Evolutionary conservation across 1,140 invertebrate genomes (phyloP).

Genomic region (Pachypeltis micranthus): DNA sequence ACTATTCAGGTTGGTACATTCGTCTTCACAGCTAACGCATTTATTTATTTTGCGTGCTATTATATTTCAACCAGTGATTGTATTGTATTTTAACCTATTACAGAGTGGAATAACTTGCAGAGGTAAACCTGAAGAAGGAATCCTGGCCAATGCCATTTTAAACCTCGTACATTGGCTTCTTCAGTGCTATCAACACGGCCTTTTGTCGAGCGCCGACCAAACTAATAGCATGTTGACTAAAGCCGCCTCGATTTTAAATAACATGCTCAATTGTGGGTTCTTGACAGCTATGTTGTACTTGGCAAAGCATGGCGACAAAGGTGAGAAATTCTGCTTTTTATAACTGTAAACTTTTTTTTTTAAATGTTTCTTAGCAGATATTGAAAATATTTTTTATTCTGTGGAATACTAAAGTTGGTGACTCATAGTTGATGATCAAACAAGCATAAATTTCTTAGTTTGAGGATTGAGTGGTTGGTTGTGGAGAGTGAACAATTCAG

Average conservation of each 20-base stretch:
- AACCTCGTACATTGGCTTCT: conserved; percentile 69
- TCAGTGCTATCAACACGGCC: conserved; percentile 56
- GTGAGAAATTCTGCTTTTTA: conserved; percentile 26
- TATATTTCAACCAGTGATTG: too few species aligned
- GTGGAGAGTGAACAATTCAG: too few species aligned
- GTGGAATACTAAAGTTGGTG: too few species aligned
- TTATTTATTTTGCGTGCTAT: conserved; percentile 1
- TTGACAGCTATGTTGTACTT: conserved; percentile 70
- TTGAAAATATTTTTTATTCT: conserved; percentile 23
- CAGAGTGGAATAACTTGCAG: conserved; percentile 46
- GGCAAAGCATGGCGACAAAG: conserved; percentile 57
- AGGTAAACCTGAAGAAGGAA: conserved; percentile 69
- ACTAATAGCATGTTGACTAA: conserved; percentile 50
- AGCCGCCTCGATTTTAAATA: conserved; percentile 52
- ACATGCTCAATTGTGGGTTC: conserved; percentile 60
- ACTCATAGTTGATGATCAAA: too few species aligned
- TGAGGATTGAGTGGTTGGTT: too few species aligned
- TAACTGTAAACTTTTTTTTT: conserved; percentile 17
- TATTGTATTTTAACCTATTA: too few species aligned
- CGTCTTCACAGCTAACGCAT: conserved; percentile 1
- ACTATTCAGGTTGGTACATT: conserved; percentile 53
- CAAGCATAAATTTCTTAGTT: too few species aligned
- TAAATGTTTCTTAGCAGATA: conserved; percentile 9
- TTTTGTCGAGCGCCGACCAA: conserved; percentile 18
- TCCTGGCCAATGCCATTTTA: conserved; percentile 58